Evolutionary conservation across 2,113 vertebrate genomes (phyloP), one percentile per base, ranked within the genome.

Genomic region (Solea solea): DNA sequence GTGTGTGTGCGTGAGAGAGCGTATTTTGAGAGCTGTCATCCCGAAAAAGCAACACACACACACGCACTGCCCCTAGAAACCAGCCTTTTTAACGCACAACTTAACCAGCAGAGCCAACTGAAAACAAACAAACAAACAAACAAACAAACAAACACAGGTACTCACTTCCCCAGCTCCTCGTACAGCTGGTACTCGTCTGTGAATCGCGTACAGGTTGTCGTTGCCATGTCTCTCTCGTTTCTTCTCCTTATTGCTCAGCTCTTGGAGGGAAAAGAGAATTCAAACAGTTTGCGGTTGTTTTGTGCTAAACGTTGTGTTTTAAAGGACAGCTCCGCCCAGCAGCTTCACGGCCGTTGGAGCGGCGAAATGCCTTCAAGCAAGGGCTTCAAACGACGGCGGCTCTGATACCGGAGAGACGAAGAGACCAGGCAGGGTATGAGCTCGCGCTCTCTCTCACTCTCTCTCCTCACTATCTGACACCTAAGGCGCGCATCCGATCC

Each of bases 111-210:
- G 14, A 16, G 50, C 7, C 50, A 50, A n/a, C 15, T 1, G 16
- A 9, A 6, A 21, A 16, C 28, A 9, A 46, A 56, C 7, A 39
- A 61, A 2, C 49, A 13, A 49, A 9, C 41, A 41, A 40, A 12
- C 5, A 27, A 13, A 52, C 44, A 9, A 3, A 34, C 40, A 9
- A 1, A 21, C 39, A 52, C 25, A 49, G 4, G 16, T 9, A 91
- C 96, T 96, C 94, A 97, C 96, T 97, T 97, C 87, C 96, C 96
- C 90, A 97, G 96, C 91, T 97, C 96, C 92, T 97, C 96, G 85
- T 97, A 97, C 5, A 97, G 95, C 94, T 97, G 96, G 86, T 93
- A 97, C 67, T 97, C 96, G 91, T 97, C 96, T 57, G 96, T 97
- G 90, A 97, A 97, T 84, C 96, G 94, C 82, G 96, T 97, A 87